Base-by-base conservation (phyloP, 2,797 vertebrate species). In the Dallia pectoralis region DNA sequence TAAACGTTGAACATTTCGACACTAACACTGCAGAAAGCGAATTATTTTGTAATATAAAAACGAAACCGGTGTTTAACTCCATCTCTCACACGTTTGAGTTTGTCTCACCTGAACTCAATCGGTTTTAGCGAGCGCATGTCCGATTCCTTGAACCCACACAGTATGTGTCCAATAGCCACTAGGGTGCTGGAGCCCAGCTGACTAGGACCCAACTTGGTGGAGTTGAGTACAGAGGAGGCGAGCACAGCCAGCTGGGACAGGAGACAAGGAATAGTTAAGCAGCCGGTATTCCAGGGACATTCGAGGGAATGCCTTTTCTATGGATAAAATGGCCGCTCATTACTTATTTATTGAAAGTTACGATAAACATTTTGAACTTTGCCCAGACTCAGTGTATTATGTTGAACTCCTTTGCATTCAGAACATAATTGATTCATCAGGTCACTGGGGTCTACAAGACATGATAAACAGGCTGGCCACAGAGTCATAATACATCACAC, bases 21-120 rank as follows among this genome's bases (percentile, higher is more conserved):
- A 25, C 25, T 8, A 56, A 56, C 22, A 56, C 3, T 56, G 19
- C 2, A 9, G 3, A 56, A 56, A 22, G 8, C 19, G 0, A 16
- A 53, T n/a, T n/a, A 4, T 53, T 22, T 53, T 22, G 22, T 11
- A 7, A 1, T n/a, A 22, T 56, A 25, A 56, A 25, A 25, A 56
- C 9, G 11, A 8, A 56, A 22, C 51, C 8, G 19, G 19, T 56
- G 9, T 22, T 22, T 11, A n/a, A 53, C 51, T 56, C 51, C 51
- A 2, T 56, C 51, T 25, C n/a, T 56, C n/a, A 32, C 2, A 6
- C 12, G 22, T 18, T 22, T 53, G 6, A 56, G 27, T 22, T 68
- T 69, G 36, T 64, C 84, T 85, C 81, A 94, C 94, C 93, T 91
- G 81, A 95, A 93, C 85, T 94, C 92, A 18, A 93, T 79, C 1